Evolutionary conservation across 30 jellyfish, hydroid and myxozoan species (phyloP), one percentile per base, ranked within the genome.

Genomic region (Aurelia aurita complex sp. Pacific): DNA sequence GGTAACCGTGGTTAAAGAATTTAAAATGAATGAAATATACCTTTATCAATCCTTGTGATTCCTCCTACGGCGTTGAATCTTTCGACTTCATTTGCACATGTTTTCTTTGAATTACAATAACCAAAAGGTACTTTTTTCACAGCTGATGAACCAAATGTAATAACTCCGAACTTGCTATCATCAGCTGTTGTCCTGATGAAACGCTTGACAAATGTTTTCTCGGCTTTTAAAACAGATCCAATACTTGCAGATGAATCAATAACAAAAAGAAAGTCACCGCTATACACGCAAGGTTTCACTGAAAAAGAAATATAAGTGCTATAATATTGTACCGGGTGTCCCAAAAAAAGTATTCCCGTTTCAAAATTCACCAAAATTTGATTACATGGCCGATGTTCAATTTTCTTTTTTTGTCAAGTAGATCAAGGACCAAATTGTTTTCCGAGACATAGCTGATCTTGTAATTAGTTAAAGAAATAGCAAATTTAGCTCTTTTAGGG

Each of bases 41-140:
- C 96, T 71, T 63, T 80, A 70, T 87, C 96, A 4, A 87, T 87
- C 33, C 96, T 72, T 17, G 96, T 87, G 54, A 85, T 87, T 38
- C 91, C 70, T 16, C 96, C 96, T 8, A 87, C 53, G 7, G 85
- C 76, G 10, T 34, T 10, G 2, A 87, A 5, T 50, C 38, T 59
- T 3, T 81, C 90, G 23, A 79, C 79, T 29, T 9, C 57, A 46
- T 7, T 46, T 46, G 57, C 57, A 46, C 57, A 46, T 4, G 57
- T 46, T 46, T 46, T 46, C 57, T 46, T 46, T 46, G 57, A 46
- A 46, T 6, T 4, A 46, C 57, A 46, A 46, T 46, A 0, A 46
- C 34, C 78, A 52, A 87, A 35, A 62, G 12, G 51, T 60, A 79
- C 46, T 40, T 36, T 72, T 33, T 19, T 53, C 1, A 43, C 53